Percentiles rank a stretch among this genome's conserved stretches.
phyloP scores from a whole-genome alignment of 1,140 invertebrate genomes.

The Cheumatopsyche charites region DNA sequence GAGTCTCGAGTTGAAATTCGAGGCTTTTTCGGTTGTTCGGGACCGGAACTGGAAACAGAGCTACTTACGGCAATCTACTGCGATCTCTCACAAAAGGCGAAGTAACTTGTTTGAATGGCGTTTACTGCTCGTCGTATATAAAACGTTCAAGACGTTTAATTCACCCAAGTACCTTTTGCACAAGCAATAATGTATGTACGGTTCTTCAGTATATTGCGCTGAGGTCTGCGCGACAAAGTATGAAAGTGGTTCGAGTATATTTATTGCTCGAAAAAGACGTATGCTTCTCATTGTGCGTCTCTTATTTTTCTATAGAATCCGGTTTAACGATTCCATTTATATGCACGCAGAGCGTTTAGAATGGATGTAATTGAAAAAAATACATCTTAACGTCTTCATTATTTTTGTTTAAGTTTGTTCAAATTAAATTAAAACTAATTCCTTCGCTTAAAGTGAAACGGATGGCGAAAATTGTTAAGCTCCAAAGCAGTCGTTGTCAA shows the following conservation, averaged over 20 bases:
- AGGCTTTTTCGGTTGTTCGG: slow-evolving; percentile 12
- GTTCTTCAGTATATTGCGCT: slow-evolving; percentile 20
- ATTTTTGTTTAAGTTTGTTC: too few relatives aligned
- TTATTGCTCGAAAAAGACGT: too few relatives aligned
- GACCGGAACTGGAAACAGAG: slow-evolving; percentile 4
- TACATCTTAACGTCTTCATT: too few relatives aligned
- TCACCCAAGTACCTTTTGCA: slow-evolving; percentile 38
- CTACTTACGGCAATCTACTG: slow-evolving; percentile 25
- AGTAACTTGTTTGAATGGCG: slow-evolving; percentile 44
- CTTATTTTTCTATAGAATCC: too few relatives aligned
- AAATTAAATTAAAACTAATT: too few relatives aligned
- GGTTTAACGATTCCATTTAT: too few relatives aligned
- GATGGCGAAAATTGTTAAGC: too few relatives aligned
- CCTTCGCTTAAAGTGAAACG: too few relatives aligned
- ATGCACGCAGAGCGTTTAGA: too few relatives aligned
- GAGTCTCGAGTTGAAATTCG: slow-evolving; percentile 1
- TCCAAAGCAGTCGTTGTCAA: too few relatives aligned
- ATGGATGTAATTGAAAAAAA: too few relatives aligned
- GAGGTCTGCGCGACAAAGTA: not conserved
- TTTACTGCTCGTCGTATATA: slow-evolving; percentile 42
- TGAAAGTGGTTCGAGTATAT: not conserved
- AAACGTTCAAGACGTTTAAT: slow-evolving; percentile 46
- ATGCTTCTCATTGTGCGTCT: too few relatives aligned
- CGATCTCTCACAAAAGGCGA: slow-evolving; percentile 21
- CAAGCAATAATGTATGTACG: slow-evolving; percentile 20